These are phyloP conservation scores for Amphipyra berbera DNA, from an alignment of 2,888 invertebrate species.

Conservation along the genomic window DNA sequence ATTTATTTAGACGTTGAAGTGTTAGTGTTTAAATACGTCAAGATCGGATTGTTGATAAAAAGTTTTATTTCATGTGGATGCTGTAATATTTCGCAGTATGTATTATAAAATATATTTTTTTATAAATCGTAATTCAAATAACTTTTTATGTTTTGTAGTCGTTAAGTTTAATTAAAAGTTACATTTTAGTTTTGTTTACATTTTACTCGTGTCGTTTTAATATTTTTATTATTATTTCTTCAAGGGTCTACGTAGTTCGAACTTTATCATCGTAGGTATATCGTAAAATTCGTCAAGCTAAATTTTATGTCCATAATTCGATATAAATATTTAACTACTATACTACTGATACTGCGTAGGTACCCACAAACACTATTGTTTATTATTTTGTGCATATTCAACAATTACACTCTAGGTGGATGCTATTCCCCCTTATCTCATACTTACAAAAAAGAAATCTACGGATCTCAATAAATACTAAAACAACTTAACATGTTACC, in stretches of 20 bases:
- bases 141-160: background rate
- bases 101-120: conserved; percentile 14
- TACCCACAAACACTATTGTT: too few species aligned
- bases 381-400: too few species aligned
- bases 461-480: too few species aligned
- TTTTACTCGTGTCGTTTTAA: background rate
- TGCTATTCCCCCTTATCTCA: too few species aligned
- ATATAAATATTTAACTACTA: too few species aligned
- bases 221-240: background rate
- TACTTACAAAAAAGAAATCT: too few species aligned
- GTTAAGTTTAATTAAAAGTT: background rate
- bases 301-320: conserved; percentile 9
- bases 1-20: conserved; percentile 33
- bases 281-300: conserved; percentile 5
- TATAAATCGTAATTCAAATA: background rate
- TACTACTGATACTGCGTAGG: too few species aligned
- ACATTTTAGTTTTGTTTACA: background rate
- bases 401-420: too few species aligned
- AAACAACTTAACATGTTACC: too few species aligned
- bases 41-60: conserved; percentile 29
- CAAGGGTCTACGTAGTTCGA: too few species aligned
- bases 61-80: conserved; percentile 20
- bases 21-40: conserved; percentile 17
- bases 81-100: conserved; percentile 45
- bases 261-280: background rate